phyloP scores from a whole-genome alignment of 2,888 invertebrate genomes.

The Protophormia terraenovae region DNA sequence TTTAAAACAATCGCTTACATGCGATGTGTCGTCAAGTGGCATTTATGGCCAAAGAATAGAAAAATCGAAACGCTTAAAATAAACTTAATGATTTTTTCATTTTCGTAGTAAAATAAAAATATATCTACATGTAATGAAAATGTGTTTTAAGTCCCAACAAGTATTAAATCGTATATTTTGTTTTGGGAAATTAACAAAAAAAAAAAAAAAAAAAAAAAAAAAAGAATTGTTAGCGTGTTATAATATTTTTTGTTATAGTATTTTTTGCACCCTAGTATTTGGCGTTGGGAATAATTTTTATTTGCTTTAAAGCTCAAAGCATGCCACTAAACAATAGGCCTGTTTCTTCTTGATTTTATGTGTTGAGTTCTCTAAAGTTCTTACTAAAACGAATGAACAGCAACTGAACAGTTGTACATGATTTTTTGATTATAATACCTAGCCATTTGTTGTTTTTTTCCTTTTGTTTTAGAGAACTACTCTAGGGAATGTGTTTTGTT shows the following conservation, averaged over 20 bases:
- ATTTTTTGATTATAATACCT: constrained; percentile 53
- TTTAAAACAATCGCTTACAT: not conserved
- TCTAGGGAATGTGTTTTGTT: constrained; percentile 32
- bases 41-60: constrained; percentile 4
- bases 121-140: constrained; percentile 1
- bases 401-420: constrained; percentile 9
- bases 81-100: constrained; percentile 54
- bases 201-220: too few species aligned
- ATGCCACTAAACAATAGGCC: constrained; percentile 17
- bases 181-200: not conserved
- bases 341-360: not conserved
- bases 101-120: constrained; percentile 5
- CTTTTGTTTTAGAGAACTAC: not conserved
- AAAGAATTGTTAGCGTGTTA: constrained; percentile 48
- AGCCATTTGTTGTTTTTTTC: constrained; percentile 21
- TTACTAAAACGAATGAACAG: not conserved
- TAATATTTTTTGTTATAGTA: constrained; percentile 3
- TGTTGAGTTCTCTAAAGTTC: not conserved
- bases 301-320: not conserved
- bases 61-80: constrained; percentile 41
- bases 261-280: constrained; percentile 25
- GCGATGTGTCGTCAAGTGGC: constrained; percentile 39
- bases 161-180: not conserved
- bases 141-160: constrained; percentile 2
- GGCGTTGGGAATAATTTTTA: constrained; percentile 31